Percentiles rank a stretch among this genome's conserved stretches.
phyloP scores from a whole-genome alignment of 2,797 vertebrate species.

The Crenuchus spilurus region DNA sequence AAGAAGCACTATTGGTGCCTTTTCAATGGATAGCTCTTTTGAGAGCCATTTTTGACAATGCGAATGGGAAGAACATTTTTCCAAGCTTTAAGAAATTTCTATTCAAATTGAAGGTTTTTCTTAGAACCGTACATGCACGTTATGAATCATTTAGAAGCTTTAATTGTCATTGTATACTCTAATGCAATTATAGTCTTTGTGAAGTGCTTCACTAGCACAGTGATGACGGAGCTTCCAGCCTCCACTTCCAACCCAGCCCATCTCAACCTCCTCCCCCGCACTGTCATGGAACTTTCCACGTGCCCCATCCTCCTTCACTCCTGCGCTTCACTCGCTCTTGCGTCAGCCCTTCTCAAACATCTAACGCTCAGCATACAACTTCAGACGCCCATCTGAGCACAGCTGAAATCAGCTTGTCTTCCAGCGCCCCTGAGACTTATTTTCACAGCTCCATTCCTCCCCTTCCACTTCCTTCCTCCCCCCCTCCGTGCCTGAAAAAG shows the following conservation, averaged over 20 bases:
- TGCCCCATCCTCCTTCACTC: constrained; percentile 15
- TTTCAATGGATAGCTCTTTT: no score
- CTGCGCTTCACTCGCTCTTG: constrained; percentile 22
- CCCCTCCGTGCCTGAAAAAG: constrained; percentile 44
- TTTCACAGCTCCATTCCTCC: constrained; percentile 56
- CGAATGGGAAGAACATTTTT: no score
- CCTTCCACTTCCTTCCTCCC: constrained; percentile 28
- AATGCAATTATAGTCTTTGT: neutral
- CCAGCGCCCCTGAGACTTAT: constrained; percentile 71
- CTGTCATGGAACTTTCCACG: constrained; percentile 32
- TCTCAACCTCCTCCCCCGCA: neutral
- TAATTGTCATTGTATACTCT: no score
- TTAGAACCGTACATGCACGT: no score
- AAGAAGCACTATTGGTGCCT: no score
- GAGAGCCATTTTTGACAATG: no score
- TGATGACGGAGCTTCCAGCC: neutral
- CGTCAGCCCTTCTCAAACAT: constrained; percentile 48
- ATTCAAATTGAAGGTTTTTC: no score
- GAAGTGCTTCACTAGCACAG: neutral
- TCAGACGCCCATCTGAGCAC: constrained; percentile 77
- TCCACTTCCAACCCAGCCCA: neutral
- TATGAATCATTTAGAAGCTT: no score
- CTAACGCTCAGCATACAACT: constrained; percentile 57
- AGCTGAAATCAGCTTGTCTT: constrained; percentile 76
- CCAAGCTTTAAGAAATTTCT: no score